Percentiles rank a stretch among this genome's conserved stretches.
These are phyloP conservation scores for Mimumesa dahlbomi DNA, from an alignment of 2,888 invertebrate genomes.

Conservation along the genomic window DNA sequence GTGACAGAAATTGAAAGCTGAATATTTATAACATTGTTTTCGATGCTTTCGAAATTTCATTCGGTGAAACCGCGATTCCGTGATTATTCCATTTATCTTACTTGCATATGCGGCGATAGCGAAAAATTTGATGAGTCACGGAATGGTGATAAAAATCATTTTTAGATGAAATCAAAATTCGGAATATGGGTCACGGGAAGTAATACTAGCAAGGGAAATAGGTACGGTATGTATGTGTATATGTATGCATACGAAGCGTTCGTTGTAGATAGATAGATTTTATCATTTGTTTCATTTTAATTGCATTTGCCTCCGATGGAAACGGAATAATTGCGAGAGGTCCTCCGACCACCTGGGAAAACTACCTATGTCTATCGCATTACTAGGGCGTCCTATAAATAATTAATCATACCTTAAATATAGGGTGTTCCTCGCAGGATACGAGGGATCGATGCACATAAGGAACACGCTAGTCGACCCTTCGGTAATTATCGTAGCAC, in stretches of 20 bases:
- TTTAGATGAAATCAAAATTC: conserved; percentile 40
- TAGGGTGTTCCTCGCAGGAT: conserved; percentile 61
- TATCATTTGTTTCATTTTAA: conserved; percentile 47
- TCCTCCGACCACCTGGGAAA: conserved; percentile 33
- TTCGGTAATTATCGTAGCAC: conserved; percentile 58
- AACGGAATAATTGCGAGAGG: conserved; percentile 65
- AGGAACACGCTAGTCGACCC: conserved; percentile 34
- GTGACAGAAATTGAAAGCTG: conserved; percentile 20
- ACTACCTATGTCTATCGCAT: conserved; percentile 52
- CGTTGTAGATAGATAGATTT: conserved; percentile 30
- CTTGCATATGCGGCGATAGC: conserved; percentile 24
- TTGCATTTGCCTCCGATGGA: conserved; percentile 48
- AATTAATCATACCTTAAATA: conserved; percentile 75
- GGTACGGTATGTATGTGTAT: conserved; percentile 8
- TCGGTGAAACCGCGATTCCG: conserved; percentile 10
- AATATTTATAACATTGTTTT: conserved; percentile 32
- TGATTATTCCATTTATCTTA: conserved; percentile 11
- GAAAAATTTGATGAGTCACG: conserved; percentile 50
- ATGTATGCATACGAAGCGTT: background rate
- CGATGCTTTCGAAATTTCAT: background rate
- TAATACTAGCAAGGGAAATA: conserved; percentile 39
- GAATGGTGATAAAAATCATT: conserved; percentile 36
- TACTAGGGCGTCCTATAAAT: conserved; percentile 67
- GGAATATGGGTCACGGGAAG: conserved; percentile 30
- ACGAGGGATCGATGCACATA: conserved; percentile 36